Percentiles rank a stretch among this genome's conserved stretches.
phyloP scores from a whole-genome alignment of 1,140 invertebrate species.

The Papilio helenus region DNA sequence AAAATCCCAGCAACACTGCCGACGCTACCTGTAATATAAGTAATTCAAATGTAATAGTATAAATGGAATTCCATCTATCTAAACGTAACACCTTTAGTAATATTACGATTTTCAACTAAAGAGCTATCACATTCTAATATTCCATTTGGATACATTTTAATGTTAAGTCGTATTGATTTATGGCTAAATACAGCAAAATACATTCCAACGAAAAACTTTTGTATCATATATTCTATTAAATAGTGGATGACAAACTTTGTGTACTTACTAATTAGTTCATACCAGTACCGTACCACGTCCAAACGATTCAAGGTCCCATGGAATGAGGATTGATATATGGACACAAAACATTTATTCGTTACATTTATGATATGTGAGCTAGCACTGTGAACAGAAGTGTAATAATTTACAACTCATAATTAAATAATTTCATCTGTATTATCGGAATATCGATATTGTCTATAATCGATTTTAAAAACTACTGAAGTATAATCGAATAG shows the following conservation, averaged over 20 bases:
- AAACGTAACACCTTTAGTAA: too few species aligned
- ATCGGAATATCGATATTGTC: neutral
- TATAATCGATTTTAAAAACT: neutral
- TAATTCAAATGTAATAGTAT: conserved; percentile 1
- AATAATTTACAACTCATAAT: neutral
- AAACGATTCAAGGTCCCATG: conserved; percentile 59
- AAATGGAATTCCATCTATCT: neutral
- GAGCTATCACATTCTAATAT: too few species aligned
- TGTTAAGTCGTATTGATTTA: too few species aligned
- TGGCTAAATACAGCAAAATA: too few species aligned
- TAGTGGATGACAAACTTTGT: neutral
- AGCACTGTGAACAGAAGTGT: conserved; percentile 47
- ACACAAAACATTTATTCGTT: conserved; percentile 55
- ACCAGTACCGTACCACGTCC: conserved; percentile 69
- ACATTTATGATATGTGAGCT: conserved; percentile 57
- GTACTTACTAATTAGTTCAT: conserved; percentile 68
- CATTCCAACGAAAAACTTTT: too few species aligned
- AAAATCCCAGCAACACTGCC: conserved; percentile 64
- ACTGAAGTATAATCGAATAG: neutral
- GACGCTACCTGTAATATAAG: conserved; percentile 64
- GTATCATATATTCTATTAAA: neutral
- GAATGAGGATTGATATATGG: conserved; percentile 56
- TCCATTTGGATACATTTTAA: too few species aligned
- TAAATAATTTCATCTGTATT: neutral
- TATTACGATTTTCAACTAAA: too few species aligned